These are phyloP conservation scores for Alloscopus bannaensis DNA, from an alignment of 2,888 invertebrate species.

Conservation along the genomic window DNA sequence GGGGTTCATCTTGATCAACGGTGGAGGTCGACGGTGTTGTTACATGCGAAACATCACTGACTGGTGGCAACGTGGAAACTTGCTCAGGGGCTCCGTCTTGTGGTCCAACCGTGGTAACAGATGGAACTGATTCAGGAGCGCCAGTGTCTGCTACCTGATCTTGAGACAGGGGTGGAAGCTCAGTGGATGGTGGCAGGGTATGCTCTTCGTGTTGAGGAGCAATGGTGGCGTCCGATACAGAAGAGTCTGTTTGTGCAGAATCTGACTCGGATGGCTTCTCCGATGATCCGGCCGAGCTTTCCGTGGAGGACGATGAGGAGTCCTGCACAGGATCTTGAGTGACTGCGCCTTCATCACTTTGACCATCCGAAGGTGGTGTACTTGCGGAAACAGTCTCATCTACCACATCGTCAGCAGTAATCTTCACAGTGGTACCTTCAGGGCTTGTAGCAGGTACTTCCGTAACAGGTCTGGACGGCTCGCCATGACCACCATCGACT, in stretches of 20 bases:
- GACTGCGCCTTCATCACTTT: conserved; percentile 18
- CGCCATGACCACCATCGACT: conserved; percentile 21
- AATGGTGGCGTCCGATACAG: background rate
- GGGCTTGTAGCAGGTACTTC: conserved; percentile 14
- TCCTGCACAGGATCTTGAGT: conserved; percentile 20
- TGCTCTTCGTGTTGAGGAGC: background rate
- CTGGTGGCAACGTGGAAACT: conserved; percentile 32
- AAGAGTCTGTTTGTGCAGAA: background rate
- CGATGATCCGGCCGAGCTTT: background rate
- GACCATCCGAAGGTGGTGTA: conserved; percentile 1
- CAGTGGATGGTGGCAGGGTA: conserved; percentile 5
- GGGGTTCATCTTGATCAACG: background rate
- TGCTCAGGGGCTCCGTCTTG: conserved; percentile 7
- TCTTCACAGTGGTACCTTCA: conserved; percentile 22
- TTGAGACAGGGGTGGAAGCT: conserved; percentile 27
- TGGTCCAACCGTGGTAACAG: background rate
- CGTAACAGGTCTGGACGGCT: conserved; percentile 8
- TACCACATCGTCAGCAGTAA: conserved; percentile 16
- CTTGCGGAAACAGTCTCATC: background rate
- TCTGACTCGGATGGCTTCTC: background rate
- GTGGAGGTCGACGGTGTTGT: background rate
- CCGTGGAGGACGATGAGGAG: background rate
- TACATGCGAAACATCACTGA: background rate
- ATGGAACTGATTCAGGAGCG: conserved; percentile 4
- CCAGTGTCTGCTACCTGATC: conserved; percentile 22